Conservation (phyloP, 2,797 vertebrate species). For the Rhinella marina region DNA sequence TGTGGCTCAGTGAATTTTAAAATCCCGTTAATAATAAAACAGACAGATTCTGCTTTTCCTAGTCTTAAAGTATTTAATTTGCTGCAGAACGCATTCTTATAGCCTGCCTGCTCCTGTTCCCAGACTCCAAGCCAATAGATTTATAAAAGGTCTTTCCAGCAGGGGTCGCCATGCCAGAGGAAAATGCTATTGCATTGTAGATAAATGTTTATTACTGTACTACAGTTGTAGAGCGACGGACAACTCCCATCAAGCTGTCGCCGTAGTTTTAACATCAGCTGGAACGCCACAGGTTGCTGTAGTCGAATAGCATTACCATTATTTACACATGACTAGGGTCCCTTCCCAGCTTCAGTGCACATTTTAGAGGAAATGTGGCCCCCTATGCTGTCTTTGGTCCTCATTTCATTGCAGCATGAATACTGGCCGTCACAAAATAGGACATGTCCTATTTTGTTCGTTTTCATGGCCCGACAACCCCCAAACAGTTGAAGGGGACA, state of each 20-base stretch:
- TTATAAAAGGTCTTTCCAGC: slow-evolving; percentile 30
- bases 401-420: background rate
- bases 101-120: background rate
- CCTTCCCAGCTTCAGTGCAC: background rate
- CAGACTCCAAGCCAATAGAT: background rate
- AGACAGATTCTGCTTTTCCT: slow-evolving; percentile 13
- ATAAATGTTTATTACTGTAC: background rate
- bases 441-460: too few relatives aligned
- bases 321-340: background rate
- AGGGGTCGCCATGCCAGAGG: slow-evolving; percentile 36
- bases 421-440: too few relatives aligned
- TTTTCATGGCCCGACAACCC: too few relatives aligned
- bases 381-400: background rate
- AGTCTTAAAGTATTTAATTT: slow-evolving; percentile 28
- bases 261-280: background rate
- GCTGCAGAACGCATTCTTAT: background rate
- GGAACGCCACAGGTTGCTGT: background rate
- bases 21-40: slow-evolving; percentile 32
- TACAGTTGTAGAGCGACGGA: background rate
- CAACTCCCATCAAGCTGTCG: background rate
- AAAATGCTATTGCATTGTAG: slow-evolving; percentile 4
- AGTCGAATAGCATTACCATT: background rate
- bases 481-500: too few relatives aligned
- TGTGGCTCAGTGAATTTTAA: slow-evolving; percentile 16
- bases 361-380: background rate